Percentiles rank a stretch among this genome's conserved stretches.
phyloP scores from a whole-genome alignment of 2,113 vertebrate genomes.

The Leptodactylus fuscus region DNA sequence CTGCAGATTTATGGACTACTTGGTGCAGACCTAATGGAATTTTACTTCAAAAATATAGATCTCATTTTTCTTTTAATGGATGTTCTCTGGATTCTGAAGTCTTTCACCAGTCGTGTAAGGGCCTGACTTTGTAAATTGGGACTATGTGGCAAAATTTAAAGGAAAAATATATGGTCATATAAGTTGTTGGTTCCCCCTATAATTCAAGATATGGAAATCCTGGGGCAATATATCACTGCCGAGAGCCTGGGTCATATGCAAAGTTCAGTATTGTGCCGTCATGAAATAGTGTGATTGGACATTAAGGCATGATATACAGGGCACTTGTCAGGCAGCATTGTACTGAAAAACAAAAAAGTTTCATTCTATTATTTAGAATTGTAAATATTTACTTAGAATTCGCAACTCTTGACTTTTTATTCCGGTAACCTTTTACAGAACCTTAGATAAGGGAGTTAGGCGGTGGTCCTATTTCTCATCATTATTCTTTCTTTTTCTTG shows the following conservation, averaged over 20 bases:
- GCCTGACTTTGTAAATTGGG: background rate
- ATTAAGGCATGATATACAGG: background rate
- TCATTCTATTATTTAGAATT: constrained; percentile 3
- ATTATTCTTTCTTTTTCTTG: constrained; percentile 58
- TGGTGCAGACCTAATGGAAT: background rate
- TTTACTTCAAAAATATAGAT: background rate
- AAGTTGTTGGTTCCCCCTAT: background rate
- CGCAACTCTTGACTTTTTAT: constrained; percentile 8
- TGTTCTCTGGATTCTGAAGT: background rate
- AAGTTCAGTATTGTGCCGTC: background rate
- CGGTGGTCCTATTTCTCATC: constrained; percentile 49
- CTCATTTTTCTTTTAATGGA: background rate
- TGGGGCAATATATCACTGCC: background rate
- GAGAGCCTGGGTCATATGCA: background rate
- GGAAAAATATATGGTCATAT: background rate
- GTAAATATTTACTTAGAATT: constrained; percentile 36
- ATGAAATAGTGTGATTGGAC: background rate
- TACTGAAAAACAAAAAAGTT: constrained; percentile 16
- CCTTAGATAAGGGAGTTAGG: constrained; percentile 51
- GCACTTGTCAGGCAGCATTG: background rate
- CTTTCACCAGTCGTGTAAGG: background rate
- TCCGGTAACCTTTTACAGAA: constrained; percentile 28
- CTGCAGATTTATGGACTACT: background rate
- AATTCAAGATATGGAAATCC: constrained; percentile 19
- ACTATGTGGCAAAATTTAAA: background rate